Percentiles rank a stretch among this genome's conserved stretches.
phyloP scores from a whole-genome alignment of 2,797 vertebrate genomes.

The Glossophaga mutica region DNA sequence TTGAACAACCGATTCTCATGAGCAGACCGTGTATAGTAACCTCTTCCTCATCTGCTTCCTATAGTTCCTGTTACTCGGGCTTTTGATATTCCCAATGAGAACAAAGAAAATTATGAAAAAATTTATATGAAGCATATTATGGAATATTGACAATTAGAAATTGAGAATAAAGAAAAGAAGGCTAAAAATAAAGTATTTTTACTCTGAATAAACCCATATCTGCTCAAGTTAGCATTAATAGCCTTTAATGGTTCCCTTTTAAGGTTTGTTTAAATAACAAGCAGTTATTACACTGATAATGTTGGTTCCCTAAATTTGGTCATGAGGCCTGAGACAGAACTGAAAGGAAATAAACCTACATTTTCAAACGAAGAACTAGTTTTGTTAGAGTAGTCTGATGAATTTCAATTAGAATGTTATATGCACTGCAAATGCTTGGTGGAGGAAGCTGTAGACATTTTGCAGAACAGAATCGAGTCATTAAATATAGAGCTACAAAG shows the following conservation, averaged over 20 bases:
- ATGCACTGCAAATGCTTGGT: background rate
- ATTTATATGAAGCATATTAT: background rate
- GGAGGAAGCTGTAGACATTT: background rate
- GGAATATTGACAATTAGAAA: background rate
- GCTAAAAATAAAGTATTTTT: background rate
- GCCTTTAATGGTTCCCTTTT: background rate
- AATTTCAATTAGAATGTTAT: background rate
- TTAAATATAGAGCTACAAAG: background rate
- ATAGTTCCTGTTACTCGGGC: background rate
- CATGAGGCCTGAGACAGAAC: background rate
- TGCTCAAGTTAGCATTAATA: background rate
- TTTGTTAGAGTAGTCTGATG: background rate
- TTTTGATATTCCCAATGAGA: background rate
- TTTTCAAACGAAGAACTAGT: constrained; percentile 17
- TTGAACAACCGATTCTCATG: background rate
- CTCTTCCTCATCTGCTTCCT: background rate
- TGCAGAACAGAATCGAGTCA: background rate
- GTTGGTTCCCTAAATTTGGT: background rate
- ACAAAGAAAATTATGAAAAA: background rate
- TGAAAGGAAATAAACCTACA: background rate
- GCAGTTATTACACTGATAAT: background rate
- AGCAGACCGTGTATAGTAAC: background rate
- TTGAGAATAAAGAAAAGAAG: background rate
- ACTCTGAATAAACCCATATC: background rate
- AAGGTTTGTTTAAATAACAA: background rate